A percentile compares a stretch with the other conserved stretches of the same genome.
phyloP scores from a whole-genome alignment of 2,888 invertebrate genomes.

The Neocrepidodera transversa region DNA sequence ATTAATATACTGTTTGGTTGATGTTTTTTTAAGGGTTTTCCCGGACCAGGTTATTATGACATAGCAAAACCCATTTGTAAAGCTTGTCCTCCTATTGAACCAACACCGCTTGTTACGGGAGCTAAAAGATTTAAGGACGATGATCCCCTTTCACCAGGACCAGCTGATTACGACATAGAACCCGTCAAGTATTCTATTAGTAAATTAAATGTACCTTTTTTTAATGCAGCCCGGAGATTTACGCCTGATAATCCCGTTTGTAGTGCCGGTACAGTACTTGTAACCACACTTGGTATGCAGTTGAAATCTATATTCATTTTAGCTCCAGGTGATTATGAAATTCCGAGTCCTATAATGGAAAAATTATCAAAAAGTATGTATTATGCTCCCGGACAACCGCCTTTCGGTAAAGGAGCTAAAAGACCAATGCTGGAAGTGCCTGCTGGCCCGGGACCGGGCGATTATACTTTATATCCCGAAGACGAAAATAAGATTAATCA shows the following conservation, averaged over 20 bases:
- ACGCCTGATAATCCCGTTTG: neutral
- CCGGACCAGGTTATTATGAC: constrained; percentile 52
- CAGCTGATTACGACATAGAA: constrained; percentile 40
- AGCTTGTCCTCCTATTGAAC: constrained; percentile 44
- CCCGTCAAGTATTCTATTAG: neutral
- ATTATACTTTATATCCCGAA: constrained; percentile 45
- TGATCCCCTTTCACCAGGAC: constrained; percentile 40
- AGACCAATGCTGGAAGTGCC: constrained; percentile 40
- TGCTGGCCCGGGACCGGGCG: constrained; percentile 36
- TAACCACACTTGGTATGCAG: neutral
- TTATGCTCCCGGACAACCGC: constrained; percentile 36
- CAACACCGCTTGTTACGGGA: constrained; percentile 45
- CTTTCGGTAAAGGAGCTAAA: constrained; percentile 45
- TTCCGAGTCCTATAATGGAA: constrained; percentile 41
- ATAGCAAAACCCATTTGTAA: constrained; percentile 25
- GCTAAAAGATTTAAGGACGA: constrained; percentile 41
- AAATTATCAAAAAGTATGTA: constrained; percentile 38
- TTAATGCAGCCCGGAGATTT: constrained; percentile 20
- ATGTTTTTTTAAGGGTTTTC: constrained; percentile 34
- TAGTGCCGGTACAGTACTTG: constrained; percentile 23
- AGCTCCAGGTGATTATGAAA: constrained; percentile 45
- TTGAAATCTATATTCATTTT: constrained; percentile 3
- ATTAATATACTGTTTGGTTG: constrained; percentile 15
- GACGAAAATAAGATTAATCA: constrained; percentile 30
- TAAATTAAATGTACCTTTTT: constrained; percentile 2